Base-by-base conservation (phyloP, 2,113 vertebrate species). In the Cochlearius cochlearius region DNA sequence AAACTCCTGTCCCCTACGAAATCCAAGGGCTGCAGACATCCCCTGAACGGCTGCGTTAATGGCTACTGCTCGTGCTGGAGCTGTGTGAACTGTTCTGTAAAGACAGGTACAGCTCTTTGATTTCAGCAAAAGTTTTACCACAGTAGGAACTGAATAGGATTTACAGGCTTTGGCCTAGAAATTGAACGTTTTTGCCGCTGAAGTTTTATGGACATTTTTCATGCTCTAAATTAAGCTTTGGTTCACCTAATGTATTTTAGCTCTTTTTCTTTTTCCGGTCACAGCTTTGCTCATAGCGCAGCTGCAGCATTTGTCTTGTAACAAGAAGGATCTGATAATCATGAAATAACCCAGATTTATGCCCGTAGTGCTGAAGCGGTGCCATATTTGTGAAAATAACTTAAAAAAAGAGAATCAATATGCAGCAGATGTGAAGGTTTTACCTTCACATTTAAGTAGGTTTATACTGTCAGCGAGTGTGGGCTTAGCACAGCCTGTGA, bases 381-480 rank as follows among this genome's bases (percentile, higher is more conserved):
- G 86, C 94, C 88, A 90, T 95, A 94, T 94, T 95, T 96, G 86
- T 85, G 86, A 96, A 96, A 96, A 95, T 81, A 92, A 84, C 69
- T 91, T 82, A 16, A 58, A 83, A 86, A 75, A 45, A 39, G 43
- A 72, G 64, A 58, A 93, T 69, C 82, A 94, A 90, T 97, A 71
- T 73, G 71, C 80, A 95, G 86, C 96, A 97, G 91, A 97, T 97
- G 96, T 90, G 94, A 96, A 95, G 95, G 92, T 95, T 96, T 96
- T 95, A 95, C 92, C 95, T 96, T 94, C 84, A 72, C 58, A 56
- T 97, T 95, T 95, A 90, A 95, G 91, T 93, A 87, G 82, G 93
- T 96, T 97, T 96, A 97, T 94, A 72, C 94, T 96, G 89, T 97
- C 90, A 92, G 92, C 5, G 63, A 97, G 96, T 97, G 91, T 98